Base-by-base conservation (phyloP, 2,113 vertebrate species). In the Archilochus colubris region DNA sequence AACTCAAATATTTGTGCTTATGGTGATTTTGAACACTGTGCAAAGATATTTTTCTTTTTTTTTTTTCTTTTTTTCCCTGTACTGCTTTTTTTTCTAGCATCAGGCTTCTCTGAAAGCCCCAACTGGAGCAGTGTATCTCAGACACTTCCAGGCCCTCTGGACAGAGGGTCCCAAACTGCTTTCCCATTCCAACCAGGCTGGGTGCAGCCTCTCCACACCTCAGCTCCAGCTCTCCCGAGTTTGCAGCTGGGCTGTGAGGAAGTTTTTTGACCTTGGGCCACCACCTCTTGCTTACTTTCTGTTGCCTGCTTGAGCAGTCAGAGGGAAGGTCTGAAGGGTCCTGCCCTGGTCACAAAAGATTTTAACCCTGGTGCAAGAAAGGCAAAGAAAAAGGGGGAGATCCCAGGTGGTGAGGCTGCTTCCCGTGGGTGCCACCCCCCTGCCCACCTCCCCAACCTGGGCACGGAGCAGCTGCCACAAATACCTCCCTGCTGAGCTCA, bases 371-470 rank as follows among this genome's bases (percentile, higher is more conserved):
- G 33, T 14, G 5, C 5, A 17, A 74, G 59, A 82, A 79, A 80
- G 36, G 27, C 30, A 9, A 81, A 46, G 23, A 55, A 46, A 21
- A 85, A 38, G 2, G 17, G 44, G 31, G 59, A 48, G 50, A 23
- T 6, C 30, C 0, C 0, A n/a, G 40, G 21, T 22, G 23, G 9
- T 1, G 6, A 57, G 19, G 27, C 46, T 0, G 0, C 18, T 72
- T 23, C 63, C 16, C 1, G 0, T 0, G 1, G 19, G 63, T 72
- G 90, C 90, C 73, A 93, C 51, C 58, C 33, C 53, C 31, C 27
- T 75, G 68, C 68, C 77, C 62, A 79, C 67, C 80, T 48, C 87
- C 3, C 1, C 83, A 89, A n/a, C 4, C 3, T 0, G 48, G 89
- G 78, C 82, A 91, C 1, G 2, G 77, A 74, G 43, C 14, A 6